phyloP scores from a whole-genome alignment of 2,797 vertebrate species.

The Vespertilio murinus region DNA sequence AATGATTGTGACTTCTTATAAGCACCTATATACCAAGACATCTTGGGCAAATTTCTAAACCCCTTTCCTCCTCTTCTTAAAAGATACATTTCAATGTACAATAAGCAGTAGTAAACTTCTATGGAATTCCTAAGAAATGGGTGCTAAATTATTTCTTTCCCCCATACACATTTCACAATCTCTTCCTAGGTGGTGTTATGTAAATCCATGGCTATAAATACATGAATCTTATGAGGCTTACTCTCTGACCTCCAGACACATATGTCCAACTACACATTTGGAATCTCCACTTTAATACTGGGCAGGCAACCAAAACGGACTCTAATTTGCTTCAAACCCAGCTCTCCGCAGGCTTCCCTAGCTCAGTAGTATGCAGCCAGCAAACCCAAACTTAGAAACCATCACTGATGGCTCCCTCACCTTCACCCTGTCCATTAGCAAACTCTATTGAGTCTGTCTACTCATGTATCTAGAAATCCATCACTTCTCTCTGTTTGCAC shows the following conservation, averaged over 20 bases:
- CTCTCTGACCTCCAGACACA: neutral
- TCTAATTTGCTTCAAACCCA: neutral
- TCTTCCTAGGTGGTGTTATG: neutral
- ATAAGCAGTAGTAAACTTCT: neutral
- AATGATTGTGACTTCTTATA: neutral
- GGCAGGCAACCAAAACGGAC: neutral
- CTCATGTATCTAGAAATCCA: neutral
- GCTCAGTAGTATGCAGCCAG: neutral
- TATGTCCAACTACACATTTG: neutral
- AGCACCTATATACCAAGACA: neutral
- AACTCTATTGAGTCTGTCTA: neutral
- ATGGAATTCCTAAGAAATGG: neutral
- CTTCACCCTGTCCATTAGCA: neutral
- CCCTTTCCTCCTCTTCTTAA: neutral
- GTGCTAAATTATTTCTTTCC: neutral
- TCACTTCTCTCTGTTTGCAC: neutral
- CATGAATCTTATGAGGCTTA: neutral
- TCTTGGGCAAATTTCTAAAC: neutral
- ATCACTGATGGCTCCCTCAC: neutral
- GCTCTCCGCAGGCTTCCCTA: neutral
- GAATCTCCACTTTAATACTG: neutral
- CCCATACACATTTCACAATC: neutral
- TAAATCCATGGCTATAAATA: neutral
- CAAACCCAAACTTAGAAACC: neutral
- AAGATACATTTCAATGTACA: neutral